Evolutionary conservation across 2,113 vertebrate genomes (phyloP), one percentile per base, ranked within the genome.

Genomic region (Pseudolaguvia tuberculata): DNA sequence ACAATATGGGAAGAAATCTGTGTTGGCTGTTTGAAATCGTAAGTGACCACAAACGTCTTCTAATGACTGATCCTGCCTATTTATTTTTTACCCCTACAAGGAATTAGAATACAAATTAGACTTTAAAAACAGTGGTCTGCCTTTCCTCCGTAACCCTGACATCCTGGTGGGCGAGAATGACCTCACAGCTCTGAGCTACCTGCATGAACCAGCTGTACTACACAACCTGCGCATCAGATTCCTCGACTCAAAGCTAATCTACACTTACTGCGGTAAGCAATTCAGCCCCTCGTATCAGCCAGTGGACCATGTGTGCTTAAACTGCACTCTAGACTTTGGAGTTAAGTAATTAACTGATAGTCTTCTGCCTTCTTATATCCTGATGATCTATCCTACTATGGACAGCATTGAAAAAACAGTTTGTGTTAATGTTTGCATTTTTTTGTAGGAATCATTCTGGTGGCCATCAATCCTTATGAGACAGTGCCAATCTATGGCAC

Each of bases 391-490:
- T n/a, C n/a, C 42, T 48, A 29, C 25, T 25, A 27, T 50, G 20
- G 9, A 25, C 2, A 20, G 45, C 9, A 51, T 12, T 12, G 29
- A 3, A 35, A 35, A 35, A 35, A 3, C n/a, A n/a, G n/a, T n/a
- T n/a, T n/a, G n/a, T n/a, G n/a, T n/a, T n/a, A n/a, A n/a, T n/a
- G n/a, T n/a, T n/a, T n/a, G n/a, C n/a, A n/a, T 51, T 35, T 59
- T 2, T 76, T 51, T 51, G 27, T 61, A 99, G 96, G 96, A 82
- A 99, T 98, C 7, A 95, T 98, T 76, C 90, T 99, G 83, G 97
- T 99, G 77, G 96, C 97, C 79, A 96, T 99, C 85, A 99, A 99
- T 83, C 97, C 97, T 23, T 99, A 98, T 75, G 96, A 98, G 71
- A 93, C 92, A 31, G 86, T 98, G 72, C 93, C 93, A 21, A 98